Percentiles rank a stretch among this genome's conserved stretches.
phyloP scores from a whole-genome alignment of 2,797 vertebrate species.

The Xiphophorus birchmanni region DNA sequence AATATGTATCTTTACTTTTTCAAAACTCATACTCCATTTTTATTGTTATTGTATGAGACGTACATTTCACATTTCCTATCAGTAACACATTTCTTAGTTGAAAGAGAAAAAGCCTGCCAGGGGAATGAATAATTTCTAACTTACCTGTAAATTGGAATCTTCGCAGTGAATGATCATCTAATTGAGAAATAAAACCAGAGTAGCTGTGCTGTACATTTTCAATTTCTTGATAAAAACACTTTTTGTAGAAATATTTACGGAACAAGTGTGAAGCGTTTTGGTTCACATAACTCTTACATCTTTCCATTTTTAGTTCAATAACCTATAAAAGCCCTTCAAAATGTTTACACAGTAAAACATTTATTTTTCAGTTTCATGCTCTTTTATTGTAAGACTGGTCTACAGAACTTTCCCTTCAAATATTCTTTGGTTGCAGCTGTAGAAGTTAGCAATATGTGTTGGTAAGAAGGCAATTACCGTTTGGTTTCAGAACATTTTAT shows the following conservation, averaged over 20 bases:
- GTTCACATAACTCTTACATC: background rate
- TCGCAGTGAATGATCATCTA: slow-evolving; percentile 13
- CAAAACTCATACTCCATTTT: background rate
- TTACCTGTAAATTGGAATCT: background rate
- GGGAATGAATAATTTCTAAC: background rate
- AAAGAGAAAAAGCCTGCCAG: background rate
- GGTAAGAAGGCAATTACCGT: slow-evolving; percentile 48
- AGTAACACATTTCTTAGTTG: background rate
- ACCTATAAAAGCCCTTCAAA: slow-evolving; percentile 30
- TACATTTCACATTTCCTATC: background rate
- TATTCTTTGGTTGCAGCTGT: slow-evolving; percentile 43
- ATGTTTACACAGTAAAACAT: slow-evolving; percentile 17
- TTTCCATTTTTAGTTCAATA: background rate
- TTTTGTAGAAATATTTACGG: background rate
- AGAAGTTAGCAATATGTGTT: slow-evolving; percentile 32
- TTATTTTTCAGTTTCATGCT: slow-evolving; percentile 12
- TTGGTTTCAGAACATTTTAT: slow-evolving; percentile 40
- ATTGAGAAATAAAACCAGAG: slow-evolving; percentile 17
- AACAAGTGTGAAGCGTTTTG: slow-evolving; percentile 19
- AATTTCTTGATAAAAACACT: background rate
- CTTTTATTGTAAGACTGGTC: slow-evolving; percentile 42
- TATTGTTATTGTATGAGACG: background rate
- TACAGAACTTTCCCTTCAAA: slow-evolving; percentile 26
- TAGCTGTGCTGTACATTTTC: background rate
- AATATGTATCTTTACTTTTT: background rate